These are phyloP conservation scores for Xanthorhoe spadicearia DNA, from an alignment of 2,888 invertebrate genomes.

Conservation along the genomic window DNA sequence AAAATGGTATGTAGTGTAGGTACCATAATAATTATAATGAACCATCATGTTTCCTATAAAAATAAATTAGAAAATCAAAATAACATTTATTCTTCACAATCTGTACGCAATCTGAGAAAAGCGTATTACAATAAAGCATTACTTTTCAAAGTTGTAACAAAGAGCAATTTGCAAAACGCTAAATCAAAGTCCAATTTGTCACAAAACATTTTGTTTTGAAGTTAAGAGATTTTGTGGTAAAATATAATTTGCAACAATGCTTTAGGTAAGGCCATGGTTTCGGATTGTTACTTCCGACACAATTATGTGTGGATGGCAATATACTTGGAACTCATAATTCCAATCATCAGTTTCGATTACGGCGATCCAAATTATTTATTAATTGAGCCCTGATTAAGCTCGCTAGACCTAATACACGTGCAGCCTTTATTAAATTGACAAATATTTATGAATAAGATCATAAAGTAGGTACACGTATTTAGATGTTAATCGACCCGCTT, in stretches of 20 bases:
- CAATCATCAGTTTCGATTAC: too few species aligned
- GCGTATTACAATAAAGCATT: slow-evolving; percentile 13
- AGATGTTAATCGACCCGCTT: slow-evolving; percentile 17
- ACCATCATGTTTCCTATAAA: background rate
- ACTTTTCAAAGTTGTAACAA: slow-evolving; percentile 29
- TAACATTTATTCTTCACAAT: background rate
- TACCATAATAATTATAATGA: background rate
- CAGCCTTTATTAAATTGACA: too few species aligned
- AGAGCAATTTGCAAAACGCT: slow-evolving; percentile 33
- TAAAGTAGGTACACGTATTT: background rate
- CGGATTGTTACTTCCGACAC: background rate
- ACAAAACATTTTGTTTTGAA: slow-evolving; percentile 42
- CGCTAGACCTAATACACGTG: too few species aligned
- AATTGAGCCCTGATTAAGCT: too few species aligned
- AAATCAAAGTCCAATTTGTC: slow-evolving; percentile 40
- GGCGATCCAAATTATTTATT: too few species aligned
- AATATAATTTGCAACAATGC: slow-evolving; percentile 41
- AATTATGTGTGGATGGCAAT: background rate
- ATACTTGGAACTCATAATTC: too few species aligned
- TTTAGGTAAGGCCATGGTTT: slow-evolving; percentile 29
- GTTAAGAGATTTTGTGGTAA: slow-evolving; percentile 43
- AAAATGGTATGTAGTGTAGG: background rate
- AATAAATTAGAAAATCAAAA: background rate
- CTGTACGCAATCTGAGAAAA: slow-evolving; percentile 8
- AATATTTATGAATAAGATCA: too few species aligned